A percentile compares a stretch with the other conserved stretches of the same genome.
Conservation (phyloP, 1,140 invertebrate genomes). For the Akabosia matsudoensis region DNA sequence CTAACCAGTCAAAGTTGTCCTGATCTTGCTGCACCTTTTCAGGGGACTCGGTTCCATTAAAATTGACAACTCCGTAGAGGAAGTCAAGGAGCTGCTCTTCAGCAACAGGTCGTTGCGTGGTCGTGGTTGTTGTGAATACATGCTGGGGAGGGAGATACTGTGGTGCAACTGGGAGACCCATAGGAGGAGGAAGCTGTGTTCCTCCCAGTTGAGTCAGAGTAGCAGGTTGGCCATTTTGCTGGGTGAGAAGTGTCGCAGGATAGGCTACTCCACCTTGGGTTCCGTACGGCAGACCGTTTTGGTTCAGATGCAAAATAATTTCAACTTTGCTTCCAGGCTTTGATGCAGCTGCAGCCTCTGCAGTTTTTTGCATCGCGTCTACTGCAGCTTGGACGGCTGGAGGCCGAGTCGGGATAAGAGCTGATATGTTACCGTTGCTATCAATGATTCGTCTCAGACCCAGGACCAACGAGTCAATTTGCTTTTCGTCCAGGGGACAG, state of each 20-base stretch:
- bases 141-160: neutral
- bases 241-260: neutral
- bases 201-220: no score
- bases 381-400: neutral
- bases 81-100: constrained; percentile 18
- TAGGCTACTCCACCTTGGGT: neutral
- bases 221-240: no score
- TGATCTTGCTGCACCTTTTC: neutral
- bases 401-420: neutral
- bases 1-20: neutral
- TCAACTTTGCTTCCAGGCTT: constrained; percentile 6
- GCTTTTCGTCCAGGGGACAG: constrained; percentile 21
- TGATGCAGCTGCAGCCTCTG: neutral
- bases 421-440: neutral
- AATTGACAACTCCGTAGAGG: constrained; percentile 13
- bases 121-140: neutral
- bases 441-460: neutral
- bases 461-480: neutral
- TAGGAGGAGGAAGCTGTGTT: no score
- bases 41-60: neutral
- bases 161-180: neutral
- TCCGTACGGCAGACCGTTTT: constrained; percentile 12
- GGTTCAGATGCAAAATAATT: constrained; percentile 20
- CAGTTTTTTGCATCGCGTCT: neutral
- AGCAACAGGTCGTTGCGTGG: neutral